Evolutionary conservation across 2,888 invertebrate genomes (phyloP).

Genomic region (Rhamnusium bicolor): DNA sequence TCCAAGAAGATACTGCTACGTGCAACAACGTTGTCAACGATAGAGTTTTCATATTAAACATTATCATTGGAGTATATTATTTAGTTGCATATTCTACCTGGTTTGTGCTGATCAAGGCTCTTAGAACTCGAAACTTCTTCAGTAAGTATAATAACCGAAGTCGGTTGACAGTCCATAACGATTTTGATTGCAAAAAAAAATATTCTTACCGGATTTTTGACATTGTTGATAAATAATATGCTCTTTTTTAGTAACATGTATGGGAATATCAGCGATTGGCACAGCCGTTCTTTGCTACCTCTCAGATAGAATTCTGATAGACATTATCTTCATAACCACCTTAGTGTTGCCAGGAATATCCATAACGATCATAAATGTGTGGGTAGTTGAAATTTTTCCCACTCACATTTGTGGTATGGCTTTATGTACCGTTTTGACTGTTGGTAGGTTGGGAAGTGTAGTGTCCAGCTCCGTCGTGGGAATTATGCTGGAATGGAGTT

Average conservation of each 20-base stretch:
- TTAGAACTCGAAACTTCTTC: slow-evolving; percentile 46
- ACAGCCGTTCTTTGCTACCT: slow-evolving; percentile 48
- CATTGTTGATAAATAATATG: neutral
- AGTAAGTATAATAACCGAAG: slow-evolving; percentile 37
- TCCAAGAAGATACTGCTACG: neutral
- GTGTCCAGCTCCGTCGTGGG: slow-evolving; percentile 47
- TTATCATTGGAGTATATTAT: slow-evolving; percentile 51
- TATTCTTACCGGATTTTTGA: too few relatives aligned
- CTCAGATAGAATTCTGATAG: slow-evolving; percentile 51
- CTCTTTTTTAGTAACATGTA: slow-evolving; percentile 46
- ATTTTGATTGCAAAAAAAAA: too few relatives aligned
- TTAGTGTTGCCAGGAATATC: slow-evolving; percentile 58
- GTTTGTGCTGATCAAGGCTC: slow-evolving; percentile 40
- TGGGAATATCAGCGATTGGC: slow-evolving; percentile 42
- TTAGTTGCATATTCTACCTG: slow-evolving; percentile 39
- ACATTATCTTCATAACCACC: slow-evolving; percentile 55
- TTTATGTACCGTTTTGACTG: slow-evolving; percentile 42
- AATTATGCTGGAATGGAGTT: slow-evolving; percentile 46
- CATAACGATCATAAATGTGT: slow-evolving; percentile 56
- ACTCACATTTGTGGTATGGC: slow-evolving; percentile 47
- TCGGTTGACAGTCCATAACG: too few relatives aligned
- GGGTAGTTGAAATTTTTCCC: slow-evolving; percentile 47
- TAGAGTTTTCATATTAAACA: slow-evolving; percentile 50
- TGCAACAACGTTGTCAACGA: slow-evolving; percentile 35
- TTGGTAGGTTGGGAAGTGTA: slow-evolving; percentile 43